Evolutionary conservation across 2,113 vertebrate genomes (phyloP), one percentile per base, ranked within the genome.

Genomic region (Chunga burmeisteri): DNA sequence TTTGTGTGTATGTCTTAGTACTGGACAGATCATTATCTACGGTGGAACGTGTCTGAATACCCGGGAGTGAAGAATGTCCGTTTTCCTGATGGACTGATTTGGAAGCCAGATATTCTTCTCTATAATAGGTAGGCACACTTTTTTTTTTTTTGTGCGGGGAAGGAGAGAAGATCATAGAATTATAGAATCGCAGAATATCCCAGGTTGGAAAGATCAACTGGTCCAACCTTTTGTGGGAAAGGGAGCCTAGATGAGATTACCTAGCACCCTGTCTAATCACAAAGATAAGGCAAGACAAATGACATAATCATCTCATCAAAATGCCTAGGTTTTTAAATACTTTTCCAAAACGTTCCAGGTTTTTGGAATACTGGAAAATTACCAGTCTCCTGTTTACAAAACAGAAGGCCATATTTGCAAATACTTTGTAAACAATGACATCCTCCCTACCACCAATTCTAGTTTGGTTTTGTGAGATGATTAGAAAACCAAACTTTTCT

Each of bases 81-180:
- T 84, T 99, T 99, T 97, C 99, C 99, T 13, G 98, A 99, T 96
- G 97, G 98, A 67, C 98, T 98, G 79, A 98, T 99, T 85, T 99
- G 99, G 99, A 99, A 99, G 90, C 99, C 99, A 20, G 99, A 99
- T 97, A 99, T 99, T 94, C 98, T 99, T 83, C 99, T 99, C 29
- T 99, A 99, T 73, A 99, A 99, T 99, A 99, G 99, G 99, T 99
- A 97, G 92, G 97, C 21, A 23, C 5, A 4, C 1, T 32, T 52
- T 38, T 46, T n/a, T 38, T 21, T 62, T 44, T 18, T 2, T 25
- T 10, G 1, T 34, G 10, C 9, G 21, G 23, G 55, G 21, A 68
- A 65, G 49, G 29, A 73, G 36, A 62, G n/a, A 87, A 71, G 36
- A 22, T 50, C n/a, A 44, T 1, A 71, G 52, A 88, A 56, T 72